These are phyloP conservation scores for Ganaspis sp. DNA, from an alignment of 1,140 invertebrate species.

Conservation along the genomic window DNA sequence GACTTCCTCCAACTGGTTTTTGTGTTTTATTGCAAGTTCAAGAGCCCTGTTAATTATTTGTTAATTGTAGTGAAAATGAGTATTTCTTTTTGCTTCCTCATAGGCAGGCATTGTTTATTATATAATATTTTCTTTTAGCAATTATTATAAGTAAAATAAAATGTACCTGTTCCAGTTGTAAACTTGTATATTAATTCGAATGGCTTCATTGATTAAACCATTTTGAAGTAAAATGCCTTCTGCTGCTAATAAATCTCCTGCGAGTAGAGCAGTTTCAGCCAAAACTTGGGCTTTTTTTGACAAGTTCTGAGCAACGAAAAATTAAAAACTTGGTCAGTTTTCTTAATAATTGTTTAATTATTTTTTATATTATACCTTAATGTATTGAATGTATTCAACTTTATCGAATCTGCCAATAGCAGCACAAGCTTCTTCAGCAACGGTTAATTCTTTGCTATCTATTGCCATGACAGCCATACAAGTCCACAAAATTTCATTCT, in stretches of 20 bases:
- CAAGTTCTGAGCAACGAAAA: slow-evolving; percentile 69
- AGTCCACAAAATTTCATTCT: slow-evolving; percentile 92
- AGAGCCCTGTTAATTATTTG: slow-evolving; percentile 85
- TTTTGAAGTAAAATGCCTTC: slow-evolving; percentile 89
- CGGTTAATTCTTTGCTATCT: slow-evolving; percentile 85
- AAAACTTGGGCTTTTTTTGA: slow-evolving; percentile 79
- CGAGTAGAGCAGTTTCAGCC: slow-evolving; percentile 88
- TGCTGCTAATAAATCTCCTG: slow-evolving; percentile 87
- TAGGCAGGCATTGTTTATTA: too few relatives aligned
- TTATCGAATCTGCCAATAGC: slow-evolving; percentile 93
- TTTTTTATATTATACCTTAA: slow-evolving; percentile 77
- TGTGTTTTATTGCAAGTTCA: slow-evolving; percentile 89
- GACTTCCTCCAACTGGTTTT: slow-evolving; percentile 86
- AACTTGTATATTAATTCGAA: slow-evolving; percentile 87
- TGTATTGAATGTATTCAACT: slow-evolving; percentile 91
- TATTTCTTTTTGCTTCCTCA: too few relatives aligned
- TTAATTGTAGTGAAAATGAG: too few relatives aligned
- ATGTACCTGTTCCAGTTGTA: slow-evolving; percentile 89
- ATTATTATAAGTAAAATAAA: not conserved
- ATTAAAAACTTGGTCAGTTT: slow-evolving; percentile 16
- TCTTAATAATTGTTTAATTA: not conserved
- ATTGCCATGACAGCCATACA: slow-evolving; percentile 91
- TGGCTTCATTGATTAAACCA: slow-evolving; percentile 85
- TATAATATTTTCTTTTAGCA: too few relatives aligned
- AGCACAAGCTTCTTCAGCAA: slow-evolving; percentile 96